Evolutionary conservation across 2,888 invertebrate species (phyloP), one percentile per base, ranked within the genome.

Genomic region (Galerucella calmariensis): DNA sequence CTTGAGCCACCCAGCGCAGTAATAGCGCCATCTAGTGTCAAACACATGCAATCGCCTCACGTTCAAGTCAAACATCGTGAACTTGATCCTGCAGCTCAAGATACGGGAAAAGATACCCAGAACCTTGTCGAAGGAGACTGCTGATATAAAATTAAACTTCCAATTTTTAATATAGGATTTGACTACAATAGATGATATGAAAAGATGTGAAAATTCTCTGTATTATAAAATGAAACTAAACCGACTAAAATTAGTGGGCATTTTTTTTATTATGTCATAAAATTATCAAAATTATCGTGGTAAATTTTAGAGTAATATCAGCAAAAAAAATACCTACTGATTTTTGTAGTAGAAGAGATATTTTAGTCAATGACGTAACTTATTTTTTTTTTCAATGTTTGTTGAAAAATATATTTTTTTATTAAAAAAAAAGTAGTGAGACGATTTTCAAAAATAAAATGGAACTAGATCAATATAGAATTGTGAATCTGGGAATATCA

Each of bases 51-150:
- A 72, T 92, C 93, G 75, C 93, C 94, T 41, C 93, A 92, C 86
- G 89, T 93, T 81, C 92, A 92, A 86, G 89, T 94, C 81, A 90
- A 93, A 87, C 94, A 93, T 86, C 92, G 92, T 81, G 93, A 94
- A 86, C 90, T 97, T 76, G 95, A 96, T 88, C 97, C 97, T 4
- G 92, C 93, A 69, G 89, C 91, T 73, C 91, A 92, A 74, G 97
- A 97, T 88, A 95, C 95, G 73, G 96, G 96, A 86, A 95, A 94
- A 87, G 97, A 97, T 89, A 97, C 97, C 65, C 95, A 95, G 88
- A 93, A 94, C 87, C 91, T 97, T 81, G 97, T 97, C 81, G 93
- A 93, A 87, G 97, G 97, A 90, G 96, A 96, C 90, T 93, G 93
- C 88, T 93, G 87, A 87, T 88, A 87, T 83, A 83, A 81, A 81